phyloP scores from a whole-genome alignment of 2,888 invertebrate species.

The Yponomeuta sedellus region DNA sequence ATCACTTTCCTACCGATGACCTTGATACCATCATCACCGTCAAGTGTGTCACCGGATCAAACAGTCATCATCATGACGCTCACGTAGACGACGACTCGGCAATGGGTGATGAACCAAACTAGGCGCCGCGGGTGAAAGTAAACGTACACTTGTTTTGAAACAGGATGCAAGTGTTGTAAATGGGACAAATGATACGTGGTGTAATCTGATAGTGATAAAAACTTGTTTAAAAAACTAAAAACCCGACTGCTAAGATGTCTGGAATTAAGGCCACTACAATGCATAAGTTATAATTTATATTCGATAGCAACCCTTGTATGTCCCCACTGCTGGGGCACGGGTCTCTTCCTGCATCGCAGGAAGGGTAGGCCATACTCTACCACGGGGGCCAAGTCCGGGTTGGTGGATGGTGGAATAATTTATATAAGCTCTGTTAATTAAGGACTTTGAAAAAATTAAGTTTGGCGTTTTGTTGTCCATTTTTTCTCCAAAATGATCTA shows the following conservation, averaged over 20 bases:
- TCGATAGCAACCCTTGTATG: too few relatives aligned
- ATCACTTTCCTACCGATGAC: conserved; percentile 11
- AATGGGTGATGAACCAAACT: conserved; percentile 14
- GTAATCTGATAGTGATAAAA: background rate
- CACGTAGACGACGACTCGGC: conserved; percentile 10
- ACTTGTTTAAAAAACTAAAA: background rate
- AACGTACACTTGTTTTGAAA: background rate
- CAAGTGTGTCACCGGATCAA: conserved; percentile 12
- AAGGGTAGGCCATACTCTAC: too few relatives aligned
- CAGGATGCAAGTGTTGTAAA: conserved; percentile 1
- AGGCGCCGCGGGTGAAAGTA: conserved; percentile 13
- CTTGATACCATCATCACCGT: conserved; percentile 8
- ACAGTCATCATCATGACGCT: background rate
- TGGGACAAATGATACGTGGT: conserved; percentile 6
- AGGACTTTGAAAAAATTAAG: too few relatives aligned
- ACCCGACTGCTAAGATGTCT: background rate
- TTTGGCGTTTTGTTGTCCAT: too few relatives aligned
- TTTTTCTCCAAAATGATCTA: too few relatives aligned
- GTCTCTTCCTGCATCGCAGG: too few relatives aligned
- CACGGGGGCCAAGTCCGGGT: too few relatives aligned
- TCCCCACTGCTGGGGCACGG: too few relatives aligned
- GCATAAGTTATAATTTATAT: too few relatives aligned
- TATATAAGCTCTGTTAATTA: too few relatives aligned
- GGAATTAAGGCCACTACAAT: too few relatives aligned
- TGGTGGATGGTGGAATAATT: too few relatives aligned